Evolutionary conservation across 2,888 invertebrate genomes (phyloP).

Genomic region (Lochmaea capreae): DNA sequence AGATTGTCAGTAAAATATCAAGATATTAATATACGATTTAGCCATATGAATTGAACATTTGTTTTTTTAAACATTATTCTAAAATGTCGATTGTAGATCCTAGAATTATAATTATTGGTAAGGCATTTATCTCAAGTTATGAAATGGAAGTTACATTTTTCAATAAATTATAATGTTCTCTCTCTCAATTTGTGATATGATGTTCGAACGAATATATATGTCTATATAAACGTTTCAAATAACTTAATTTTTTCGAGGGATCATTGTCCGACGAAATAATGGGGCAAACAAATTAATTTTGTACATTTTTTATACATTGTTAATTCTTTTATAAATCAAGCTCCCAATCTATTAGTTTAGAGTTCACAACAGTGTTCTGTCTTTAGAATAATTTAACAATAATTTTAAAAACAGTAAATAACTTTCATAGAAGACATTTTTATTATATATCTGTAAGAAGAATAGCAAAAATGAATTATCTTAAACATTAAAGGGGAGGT

Average conservation of each 20-base stretch:
- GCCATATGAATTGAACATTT: too few relatives aligned
- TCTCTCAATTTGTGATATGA: too few relatives aligned
- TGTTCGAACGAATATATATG: background rate
- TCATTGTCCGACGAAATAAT: background rate
- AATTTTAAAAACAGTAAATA: background rate
- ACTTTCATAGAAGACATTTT: background rate
- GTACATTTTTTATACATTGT: conserved; percentile 4
- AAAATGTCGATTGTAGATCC: too few relatives aligned
- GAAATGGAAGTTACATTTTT: background rate
- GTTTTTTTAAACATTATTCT: too few relatives aligned
- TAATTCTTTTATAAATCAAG: conserved; percentile 5
- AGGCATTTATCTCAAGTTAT: too few relatives aligned
- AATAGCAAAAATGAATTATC: too few relatives aligned
- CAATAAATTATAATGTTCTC: background rate
- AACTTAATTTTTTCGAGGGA: background rate
- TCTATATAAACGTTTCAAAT: background rate
- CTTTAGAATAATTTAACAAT: background rate
- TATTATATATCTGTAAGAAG: background rate
- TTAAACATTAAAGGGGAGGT: background rate
- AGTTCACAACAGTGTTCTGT: conserved; percentile 11
- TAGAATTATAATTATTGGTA: too few relatives aligned
- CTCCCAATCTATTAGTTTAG: conserved; percentile 4
- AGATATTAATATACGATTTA: too few relatives aligned
- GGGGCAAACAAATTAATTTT: background rate
- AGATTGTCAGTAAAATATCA: too few relatives aligned